Conservation (phyloP, 2,797 vertebrate genomes). For the Chaetophractus vellerosus region DNA sequence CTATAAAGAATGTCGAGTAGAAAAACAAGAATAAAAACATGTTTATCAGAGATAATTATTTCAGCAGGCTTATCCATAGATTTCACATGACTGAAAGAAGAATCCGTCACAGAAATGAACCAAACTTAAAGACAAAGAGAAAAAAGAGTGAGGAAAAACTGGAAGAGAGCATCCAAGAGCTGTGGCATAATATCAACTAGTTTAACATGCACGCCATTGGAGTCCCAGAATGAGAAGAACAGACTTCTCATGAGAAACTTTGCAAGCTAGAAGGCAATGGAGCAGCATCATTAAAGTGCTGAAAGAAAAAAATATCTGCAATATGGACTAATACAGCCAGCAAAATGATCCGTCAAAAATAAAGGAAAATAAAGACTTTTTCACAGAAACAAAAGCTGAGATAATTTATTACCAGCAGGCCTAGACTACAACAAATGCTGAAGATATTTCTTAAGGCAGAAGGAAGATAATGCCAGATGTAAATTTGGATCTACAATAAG, state of each 20-base stretch:
- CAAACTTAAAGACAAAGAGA: slow-evolving; percentile 8
- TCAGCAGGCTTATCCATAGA: neutral
- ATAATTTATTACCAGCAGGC: too few relatives aligned
- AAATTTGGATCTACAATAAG: neutral
- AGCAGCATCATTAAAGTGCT: neutral
- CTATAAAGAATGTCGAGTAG: slow-evolving; percentile 17
- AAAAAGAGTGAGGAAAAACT: neutral
- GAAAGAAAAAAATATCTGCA: neutral
- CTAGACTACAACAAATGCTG: neutral
- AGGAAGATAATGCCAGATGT: neutral
- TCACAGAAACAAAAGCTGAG: neutral
- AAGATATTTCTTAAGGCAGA: neutral
- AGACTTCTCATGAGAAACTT: neutral
- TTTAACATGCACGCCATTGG: neutral
- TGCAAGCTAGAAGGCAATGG: neutral
- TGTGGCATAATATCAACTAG: neutral
- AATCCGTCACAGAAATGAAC: neutral
- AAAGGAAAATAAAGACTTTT: slow-evolving; percentile 34
- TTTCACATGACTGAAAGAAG: neutral
- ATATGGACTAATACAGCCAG: neutral
- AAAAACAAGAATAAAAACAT: slow-evolving; percentile 24
- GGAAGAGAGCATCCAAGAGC: neutral
- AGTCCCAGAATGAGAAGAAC: neutral
- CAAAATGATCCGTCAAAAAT: neutral
- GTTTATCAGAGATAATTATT: slow-evolving; percentile 33